Base-by-base conservation (phyloP, 2,113 vertebrate species). In the Ageneiosus marmoratus region DNA sequence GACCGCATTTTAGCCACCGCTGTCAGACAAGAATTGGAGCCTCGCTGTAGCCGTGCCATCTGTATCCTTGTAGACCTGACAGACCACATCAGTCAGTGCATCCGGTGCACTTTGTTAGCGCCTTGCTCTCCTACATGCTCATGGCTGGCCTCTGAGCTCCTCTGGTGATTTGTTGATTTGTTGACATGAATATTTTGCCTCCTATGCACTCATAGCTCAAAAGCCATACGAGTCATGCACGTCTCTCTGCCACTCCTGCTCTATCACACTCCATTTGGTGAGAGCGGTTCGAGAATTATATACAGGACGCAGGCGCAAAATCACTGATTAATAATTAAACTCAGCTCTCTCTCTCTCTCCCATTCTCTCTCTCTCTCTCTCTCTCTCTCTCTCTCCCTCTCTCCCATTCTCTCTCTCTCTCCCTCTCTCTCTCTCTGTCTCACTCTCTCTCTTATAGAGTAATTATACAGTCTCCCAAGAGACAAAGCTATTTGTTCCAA, bases 271-370 rank as follows among this genome's bases (percentile, higher is more conserved):
- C 87, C 67, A 80, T 90, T 91, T 88, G 83, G 81, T 92, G 92
- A 91, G 89, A 90, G 91, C 89, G 86, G 87, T 88, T 89, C 72
- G 89, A 93, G 91, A 92, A 93, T 94, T 91, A 92, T 92, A 90
- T 89, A 77, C 84, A 90, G 91, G 89, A 94, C 92, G 93, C 93
- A 93, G 91, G 92, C 91, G 92, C 91, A 92, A 93, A 94, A 93
- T 92, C 89, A 90, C 85, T 93, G 92, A 94, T 95, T 93, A 94
- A 93, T 93, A 94, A 94, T 95, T 91, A 93, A 94, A 92, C 92
- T 91, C 88, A 91, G 16, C 2, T 41, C 20, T 24, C 9, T 69
- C 20, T 12, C 60, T 29, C 37, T 62, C 88, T 85, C 87, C 32
- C n/a, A n/a, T n/a, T n/a, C n/a, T n/a, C n/a, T n/a, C n/a, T n/a